Percentiles rank a stretch among this genome's conserved stretches.
Conservation (phyloP, 2,888 invertebrate genomes). For the Crocallis elinguaria region DNA sequence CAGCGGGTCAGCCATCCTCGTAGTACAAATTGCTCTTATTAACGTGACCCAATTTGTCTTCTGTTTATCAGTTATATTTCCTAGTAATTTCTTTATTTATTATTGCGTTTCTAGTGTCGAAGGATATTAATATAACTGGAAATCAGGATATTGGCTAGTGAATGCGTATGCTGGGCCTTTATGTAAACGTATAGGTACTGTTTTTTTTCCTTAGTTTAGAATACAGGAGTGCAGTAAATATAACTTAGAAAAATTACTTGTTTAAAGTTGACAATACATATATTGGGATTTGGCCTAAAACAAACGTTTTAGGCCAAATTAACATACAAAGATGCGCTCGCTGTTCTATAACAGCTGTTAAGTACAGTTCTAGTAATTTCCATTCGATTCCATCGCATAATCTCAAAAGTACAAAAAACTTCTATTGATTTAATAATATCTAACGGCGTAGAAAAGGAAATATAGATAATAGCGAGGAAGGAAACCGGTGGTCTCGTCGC, state of each 20-base stretch:
- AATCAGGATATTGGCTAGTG: background rate
- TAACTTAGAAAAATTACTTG: too few relatives aligned
- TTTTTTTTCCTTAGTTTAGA: too few relatives aligned
- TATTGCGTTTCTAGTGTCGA: constrained; percentile 6
- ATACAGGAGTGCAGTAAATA: too few relatives aligned
- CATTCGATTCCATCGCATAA: background rate
- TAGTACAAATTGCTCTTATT: constrained; percentile 34
- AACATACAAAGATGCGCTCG: too few relatives aligned
- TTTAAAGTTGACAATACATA: too few relatives aligned
- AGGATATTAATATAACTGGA: background rate
- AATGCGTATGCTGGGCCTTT: too few relatives aligned
- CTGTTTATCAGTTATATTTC: constrained; percentile 7
- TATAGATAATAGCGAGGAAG: constrained; percentile 71
- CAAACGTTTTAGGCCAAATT: too few relatives aligned
- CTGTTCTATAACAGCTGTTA: too few relatives aligned
- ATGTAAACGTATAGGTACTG: too few relatives aligned
- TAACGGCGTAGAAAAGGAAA: constrained; percentile 52
- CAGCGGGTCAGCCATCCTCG: constrained; percentile 27
- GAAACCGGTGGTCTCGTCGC: constrained; percentile 63
- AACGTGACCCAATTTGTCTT: constrained; percentile 29
- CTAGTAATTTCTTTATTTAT: constrained; percentile 25
- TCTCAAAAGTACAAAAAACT: background rate
- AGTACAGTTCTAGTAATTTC: background rate
- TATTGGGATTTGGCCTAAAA: too few relatives aligned
- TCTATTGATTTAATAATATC: constrained; percentile 20